Evolutionary conservation across 2,888 invertebrate species (phyloP), one percentile per base, ranked within the genome.

Genomic region (Aromia moschata): DNA sequence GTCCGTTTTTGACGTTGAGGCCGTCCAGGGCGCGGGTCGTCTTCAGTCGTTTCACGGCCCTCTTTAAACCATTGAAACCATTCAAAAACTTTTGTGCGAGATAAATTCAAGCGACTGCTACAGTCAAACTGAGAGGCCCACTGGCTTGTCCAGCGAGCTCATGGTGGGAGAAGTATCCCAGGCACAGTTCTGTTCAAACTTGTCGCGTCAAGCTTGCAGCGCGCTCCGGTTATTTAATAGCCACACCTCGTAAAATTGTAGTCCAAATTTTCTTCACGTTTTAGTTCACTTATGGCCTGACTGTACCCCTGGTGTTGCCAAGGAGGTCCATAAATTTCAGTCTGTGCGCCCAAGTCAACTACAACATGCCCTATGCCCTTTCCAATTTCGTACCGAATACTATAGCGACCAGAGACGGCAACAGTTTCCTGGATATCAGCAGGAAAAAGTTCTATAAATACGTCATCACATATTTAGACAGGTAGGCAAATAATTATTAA

Each of bases 321-420:
- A 70, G 70, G 58, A 61, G 78, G 49, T 72, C 76, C 1, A 76
- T 78, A 20, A 76, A 74, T 60, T 64, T 78, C 10, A 77, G 74
- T 53, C 60, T 72, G 44, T 69, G 72, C 20, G 62, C 70, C 1
- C 78, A 78, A 65, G 64, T 62, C 5, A 78, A 77, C 58, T 78
- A 72, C 62, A 73, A 74, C 45, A 36, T 73, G 18, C 79, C 78
- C 0, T 70, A 56, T 37, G 76, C 77, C 46, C 36, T 74, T 2
- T 67, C 71, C 9, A 70, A 73, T 16, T 73, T 77, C 16, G 56
- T 63, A 12, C 68, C 74, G 1, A 62, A 56, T 16, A 72, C 71
- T 0, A 67, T 77, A 1, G 61, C 62, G 10, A 74, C 74, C 1
- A 69, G 74, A 58, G 60, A 68, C 9, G 60, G 63, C n/a, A 17